Evolutionary conservation across 2,113 vertebrate genomes (phyloP), one percentile per base, ranked within the genome.

Genomic region (Suricata suricatta): DNA sequence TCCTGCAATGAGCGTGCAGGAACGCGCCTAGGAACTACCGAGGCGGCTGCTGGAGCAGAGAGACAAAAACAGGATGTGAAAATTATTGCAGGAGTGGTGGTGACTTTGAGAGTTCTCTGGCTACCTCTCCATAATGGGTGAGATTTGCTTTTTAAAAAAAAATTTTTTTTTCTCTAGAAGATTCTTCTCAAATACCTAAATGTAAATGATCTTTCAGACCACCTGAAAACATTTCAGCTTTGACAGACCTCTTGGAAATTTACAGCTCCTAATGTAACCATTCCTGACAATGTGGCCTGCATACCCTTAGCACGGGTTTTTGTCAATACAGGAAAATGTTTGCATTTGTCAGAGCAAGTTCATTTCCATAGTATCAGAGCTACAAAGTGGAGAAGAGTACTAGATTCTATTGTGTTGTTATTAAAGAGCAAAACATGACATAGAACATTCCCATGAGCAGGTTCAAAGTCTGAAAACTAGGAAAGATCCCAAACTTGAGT

Each of bases 31-130:
- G 97, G 98, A 98, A 98, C 95, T 83, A 97, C 97, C 81, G 97
- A 98, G 97, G 97, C 52, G 72, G 97, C 96, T 77, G 90, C 98
- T 95, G 96, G 95, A 97, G 92, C 63, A 98, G 93, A 98, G 97
- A 97, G 97, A 99, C 98, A 98, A 99, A 99, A 99, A 98, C 99
- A 99, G 99, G 99, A 99, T 99, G 98, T 98, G 88, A 86, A 95
- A 97, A 98, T 96, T 88, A 86, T 90, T 96, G n/a, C 5, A 6
- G 94, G 97, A 74, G 71, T 97, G 90, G 97, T 91, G 87, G 95
- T 95, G 93, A 95, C 91, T 93, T 95, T 71, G 96, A 88, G 92
- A 93, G 93, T 93, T 95, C 60, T 97, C 74, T 64, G 85, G 92
- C 88, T 91, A 76, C 77, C 68, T 92, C 15, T 74, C 90, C 92